Base-by-base conservation (phyloP, 1,140 invertebrate species). In the Coptotermes formosanus region DNA sequence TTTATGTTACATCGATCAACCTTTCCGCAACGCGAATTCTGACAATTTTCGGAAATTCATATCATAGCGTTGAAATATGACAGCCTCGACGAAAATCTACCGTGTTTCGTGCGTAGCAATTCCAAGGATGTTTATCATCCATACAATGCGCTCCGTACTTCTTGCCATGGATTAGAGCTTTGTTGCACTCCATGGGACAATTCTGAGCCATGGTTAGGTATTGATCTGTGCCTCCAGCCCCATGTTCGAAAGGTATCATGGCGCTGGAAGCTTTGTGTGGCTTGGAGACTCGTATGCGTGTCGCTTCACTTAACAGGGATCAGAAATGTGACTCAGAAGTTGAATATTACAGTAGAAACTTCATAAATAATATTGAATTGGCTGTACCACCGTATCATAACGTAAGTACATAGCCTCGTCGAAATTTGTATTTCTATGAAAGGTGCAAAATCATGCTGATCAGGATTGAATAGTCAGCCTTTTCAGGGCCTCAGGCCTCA, bases 341-440 rank as follows among this genome's bases (percentile, higher is more conserved):
- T 3, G 88, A 93, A 12, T 90, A 91, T 16, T 93, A 92, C 87
- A 93, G 92, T 85, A 91, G 90, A 86, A 96, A 96, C 90, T 94
- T 96, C 87, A 87, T 89, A 16, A 93, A 94, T 89, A 94, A 94
- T 87, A 90, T 93, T 85, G 91, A 93, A 89, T 91, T 96, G 45
- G 94, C 94, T 82, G 90, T 94, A 85, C 95, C 96, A 25, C 95
- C 96, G 87, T 94, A 93, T 88, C 89, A 92, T 52, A 94, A 96
- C 89, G 95, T 96, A 93, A 94, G 94, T 92, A 87, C 14, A 21
- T 55, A 55, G 3, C 19, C 19, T 48, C 45, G 0, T 55, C 19
- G 21, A 55, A 12, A 55, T 55, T 55, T 55, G 4, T 21, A 21
- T 55, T 16, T 1, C 19, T 12, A 19, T 55, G 52, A 55, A 30